Percentiles rank a stretch among this genome's conserved stretches.
Conservation (phyloP, 2,888 invertebrate species). For the Erynnis tages region DNA sequence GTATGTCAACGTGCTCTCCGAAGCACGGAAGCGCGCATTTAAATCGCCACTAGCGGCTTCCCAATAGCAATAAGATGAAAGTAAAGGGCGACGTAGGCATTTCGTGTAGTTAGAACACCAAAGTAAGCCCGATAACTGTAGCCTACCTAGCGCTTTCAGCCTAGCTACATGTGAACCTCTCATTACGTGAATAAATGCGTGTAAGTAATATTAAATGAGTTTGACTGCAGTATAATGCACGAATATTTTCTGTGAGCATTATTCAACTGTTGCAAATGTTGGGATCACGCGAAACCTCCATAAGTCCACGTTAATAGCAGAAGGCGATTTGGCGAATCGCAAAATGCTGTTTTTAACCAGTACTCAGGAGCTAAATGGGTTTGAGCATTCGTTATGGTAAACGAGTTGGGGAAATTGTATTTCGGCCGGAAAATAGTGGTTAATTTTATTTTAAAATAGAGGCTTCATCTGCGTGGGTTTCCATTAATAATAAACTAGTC, state of each 20-base stretch:
- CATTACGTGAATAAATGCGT: constrained; percentile 12
- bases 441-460: background rate
- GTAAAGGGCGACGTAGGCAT: no score
- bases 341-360: constrained; percentile 25
- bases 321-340: constrained; percentile 27
- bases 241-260: constrained; percentile 19
- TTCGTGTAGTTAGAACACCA: no score
- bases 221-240: constrained; percentile 22
- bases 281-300: constrained; percentile 15
- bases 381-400: constrained; percentile 22
- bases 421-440: background rate
- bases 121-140: no score
- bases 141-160: no score
- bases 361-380: constrained; percentile 17
- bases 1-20: no score
- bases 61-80: no score
- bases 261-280: constrained; percentile 11
- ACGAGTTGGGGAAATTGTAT: constrained; percentile 14
- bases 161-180: no score
- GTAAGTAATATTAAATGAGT: constrained; percentile 20
- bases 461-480: no score
- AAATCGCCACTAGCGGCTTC: no score
- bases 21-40: no score
- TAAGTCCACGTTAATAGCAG: constrained; percentile 21
- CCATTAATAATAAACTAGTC: no score